Conservation (phyloP, 1,140 invertebrate genomes). For the Hormaphis cornu region DNA sequence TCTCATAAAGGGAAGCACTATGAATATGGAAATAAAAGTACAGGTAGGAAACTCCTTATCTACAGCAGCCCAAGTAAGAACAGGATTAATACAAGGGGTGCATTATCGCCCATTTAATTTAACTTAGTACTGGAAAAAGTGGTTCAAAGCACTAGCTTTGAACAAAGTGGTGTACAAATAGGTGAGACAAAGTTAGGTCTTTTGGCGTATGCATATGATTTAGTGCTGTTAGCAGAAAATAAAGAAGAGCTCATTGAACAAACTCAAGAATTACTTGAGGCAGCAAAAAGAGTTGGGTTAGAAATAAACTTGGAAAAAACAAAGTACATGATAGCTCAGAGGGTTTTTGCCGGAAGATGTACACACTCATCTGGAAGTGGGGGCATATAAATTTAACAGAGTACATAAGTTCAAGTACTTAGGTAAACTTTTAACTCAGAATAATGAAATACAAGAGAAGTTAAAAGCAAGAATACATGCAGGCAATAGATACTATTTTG, state of each 20-base stretch:
- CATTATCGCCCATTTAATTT: slow-evolving; percentile 4
- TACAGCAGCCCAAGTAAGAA: background rate
- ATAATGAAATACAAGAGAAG: no score
- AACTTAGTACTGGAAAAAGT: slow-evolving; percentile 35
- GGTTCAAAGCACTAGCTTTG: background rate
- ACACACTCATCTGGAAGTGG: background rate
- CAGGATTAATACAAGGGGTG: slow-evolving; percentile 21
- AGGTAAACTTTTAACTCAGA: background rate
- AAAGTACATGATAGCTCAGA: slow-evolving; percentile 16
- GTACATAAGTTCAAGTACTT: background rate
- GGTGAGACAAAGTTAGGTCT: background rate
- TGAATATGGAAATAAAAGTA: slow-evolving; percentile 1
- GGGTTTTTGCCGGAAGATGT: background rate
- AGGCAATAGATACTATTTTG: background rate
- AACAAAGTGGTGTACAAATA: background rate
- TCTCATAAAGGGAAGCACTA: background rate
- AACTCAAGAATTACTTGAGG: slow-evolving; percentile 19
- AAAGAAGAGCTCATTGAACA: slow-evolving; percentile 3
- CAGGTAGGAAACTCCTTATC: slow-evolving; percentile 1
- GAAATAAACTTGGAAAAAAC: slow-evolving; percentile 23
- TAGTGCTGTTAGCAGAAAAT: slow-evolving; percentile 18
- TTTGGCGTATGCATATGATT: slow-evolving; percentile 33
- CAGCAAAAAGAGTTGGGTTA: slow-evolving; percentile 16
- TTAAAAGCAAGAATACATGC: background rate
- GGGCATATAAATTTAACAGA: background rate